Conservation (phyloP, 2,888 invertebrate genomes). For the Ellobium chinense region DNA sequence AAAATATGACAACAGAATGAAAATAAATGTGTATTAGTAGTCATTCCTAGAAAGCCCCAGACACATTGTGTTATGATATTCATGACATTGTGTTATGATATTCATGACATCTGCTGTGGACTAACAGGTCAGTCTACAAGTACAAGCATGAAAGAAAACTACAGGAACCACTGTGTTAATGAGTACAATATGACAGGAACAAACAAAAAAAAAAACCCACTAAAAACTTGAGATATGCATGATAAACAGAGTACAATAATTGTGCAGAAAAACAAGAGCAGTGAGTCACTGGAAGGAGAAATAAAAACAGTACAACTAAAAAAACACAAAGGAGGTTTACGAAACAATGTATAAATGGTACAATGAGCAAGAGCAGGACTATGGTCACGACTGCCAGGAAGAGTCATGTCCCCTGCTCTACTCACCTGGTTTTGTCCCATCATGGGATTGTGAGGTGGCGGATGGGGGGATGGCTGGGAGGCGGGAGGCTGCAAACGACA, state of each 20-base stretch:
- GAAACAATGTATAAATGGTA: slow-evolving; percentile 13
- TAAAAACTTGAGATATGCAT: background rate
- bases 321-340: background rate
- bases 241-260: background rate
- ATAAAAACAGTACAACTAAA: background rate
- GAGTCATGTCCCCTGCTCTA: slow-evolving; percentile 57
- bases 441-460: slow-evolving; percentile 90
- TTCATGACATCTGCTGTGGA: too few species aligned
- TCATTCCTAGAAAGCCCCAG: too few species aligned
- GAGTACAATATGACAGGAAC: background rate
- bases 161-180: background rate
- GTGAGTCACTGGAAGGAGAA: background rate
- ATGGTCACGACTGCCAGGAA: slow-evolving; percentile 3
- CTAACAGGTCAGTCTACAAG: too few species aligned
- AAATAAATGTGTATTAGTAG: too few species aligned
- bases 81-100: too few species aligned
- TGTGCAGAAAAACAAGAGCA: background rate
- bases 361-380: slow-evolving; percentile 31
- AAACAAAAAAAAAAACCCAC: background rate
- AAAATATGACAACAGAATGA: too few species aligned
- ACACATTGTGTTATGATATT: too few species aligned
- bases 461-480: slow-evolving; percentile 92
- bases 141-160: too few species aligned
- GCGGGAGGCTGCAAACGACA: slow-evolving; percentile 82
- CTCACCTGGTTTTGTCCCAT: slow-evolving; percentile 86